These are phyloP conservation scores for Coptodon rendalli DNA, from an alignment of 2,113 vertebrate species.

Conservation along the genomic window DNA sequence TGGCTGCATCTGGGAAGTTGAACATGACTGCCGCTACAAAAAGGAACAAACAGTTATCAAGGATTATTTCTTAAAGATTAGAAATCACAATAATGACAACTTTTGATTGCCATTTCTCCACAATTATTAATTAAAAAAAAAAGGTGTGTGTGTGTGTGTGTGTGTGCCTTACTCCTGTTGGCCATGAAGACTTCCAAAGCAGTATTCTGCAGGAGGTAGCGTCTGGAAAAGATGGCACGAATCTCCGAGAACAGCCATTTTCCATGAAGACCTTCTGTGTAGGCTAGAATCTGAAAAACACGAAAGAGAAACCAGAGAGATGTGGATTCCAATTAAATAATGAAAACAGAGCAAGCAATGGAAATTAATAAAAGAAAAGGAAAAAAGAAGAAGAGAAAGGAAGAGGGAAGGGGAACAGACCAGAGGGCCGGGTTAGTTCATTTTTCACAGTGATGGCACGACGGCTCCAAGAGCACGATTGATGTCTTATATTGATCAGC, in stretches of 20 bases:
- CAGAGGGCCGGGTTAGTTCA: conserved; percentile 30
- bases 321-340: not conserved
- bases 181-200: conserved; percentile 97
- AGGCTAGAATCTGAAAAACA: conserved; percentile 81
- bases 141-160: too few relatives aligned
- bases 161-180: conserved; percentile 82
- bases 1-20: conserved; percentile 90
- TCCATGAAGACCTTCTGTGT: conserved; percentile 95
- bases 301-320: not conserved
- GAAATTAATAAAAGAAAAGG: not conserved
- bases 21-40: conserved; percentile 91
- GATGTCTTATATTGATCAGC: conserved; percentile 79
- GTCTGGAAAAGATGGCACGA: conserved; percentile 88
- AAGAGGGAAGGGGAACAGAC: not conserved
- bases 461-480: conserved; percentile 55
- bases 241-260: conserved; percentile 99
- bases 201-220: conserved; percentile 93
- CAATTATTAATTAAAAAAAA: not conserved
- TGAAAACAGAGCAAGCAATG: not conserved
- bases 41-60: not conserved
- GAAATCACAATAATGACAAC: not conserved
- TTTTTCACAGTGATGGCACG: conserved; percentile 62
- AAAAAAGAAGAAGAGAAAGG: not conserved
- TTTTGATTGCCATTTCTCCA: not conserved
- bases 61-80: not conserved